Percentiles rank a stretch among this genome's conserved stretches.
Evolutionary conservation across 1,140 invertebrate species (phyloP).

Genomic region (Drosophila virilis): DNA sequence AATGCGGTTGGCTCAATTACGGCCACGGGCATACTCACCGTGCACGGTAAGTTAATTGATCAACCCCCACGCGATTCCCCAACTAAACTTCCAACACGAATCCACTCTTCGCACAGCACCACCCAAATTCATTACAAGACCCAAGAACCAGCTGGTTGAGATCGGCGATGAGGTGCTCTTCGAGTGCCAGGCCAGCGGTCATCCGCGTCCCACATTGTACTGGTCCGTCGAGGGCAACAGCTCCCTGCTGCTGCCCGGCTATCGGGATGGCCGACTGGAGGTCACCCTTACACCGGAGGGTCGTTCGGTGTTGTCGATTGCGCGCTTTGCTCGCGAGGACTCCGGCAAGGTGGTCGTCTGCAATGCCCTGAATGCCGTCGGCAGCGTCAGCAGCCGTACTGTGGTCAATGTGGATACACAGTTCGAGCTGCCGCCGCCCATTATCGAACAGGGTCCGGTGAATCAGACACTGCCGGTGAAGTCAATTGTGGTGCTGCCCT

Average conservation of each 20-base stretch:
- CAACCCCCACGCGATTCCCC: neutral
- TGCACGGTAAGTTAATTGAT: constrained; percentile 88
- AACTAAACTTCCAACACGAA: constrained; percentile 4
- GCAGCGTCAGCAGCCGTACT: constrained; percentile 90
- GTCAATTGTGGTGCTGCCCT: constrained; percentile 91
- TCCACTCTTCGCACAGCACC: constrained; percentile 85
- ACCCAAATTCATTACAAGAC: constrained; percentile 87
- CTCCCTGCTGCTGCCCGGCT: constrained; percentile 89
- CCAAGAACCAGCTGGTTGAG: constrained; percentile 88
- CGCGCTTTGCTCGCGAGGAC: constrained; percentile 87
- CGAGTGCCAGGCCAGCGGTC: constrained; percentile 88
- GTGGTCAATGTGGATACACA: constrained; percentile 91
- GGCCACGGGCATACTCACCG: constrained; percentile 91
- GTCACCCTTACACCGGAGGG: constrained; percentile 87
- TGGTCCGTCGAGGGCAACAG: constrained; percentile 92
- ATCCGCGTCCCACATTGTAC: constrained; percentile 89
- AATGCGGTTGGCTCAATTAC: constrained; percentile 94
- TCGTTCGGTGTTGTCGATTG: constrained; percentile 87
- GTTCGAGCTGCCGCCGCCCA: constrained; percentile 92
- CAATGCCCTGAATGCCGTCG: constrained; percentile 92
- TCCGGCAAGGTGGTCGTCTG: constrained; percentile 90
- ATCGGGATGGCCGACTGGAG: constrained; percentile 86
- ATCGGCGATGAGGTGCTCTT: constrained; percentile 88
- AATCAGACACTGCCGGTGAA: constrained; percentile 94
- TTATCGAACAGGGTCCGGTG: constrained; percentile 93